These are phyloP conservation scores for Sericinus montela DNA, from an alignment of 2,888 invertebrate genomes.

Conservation along the genomic window DNA sequence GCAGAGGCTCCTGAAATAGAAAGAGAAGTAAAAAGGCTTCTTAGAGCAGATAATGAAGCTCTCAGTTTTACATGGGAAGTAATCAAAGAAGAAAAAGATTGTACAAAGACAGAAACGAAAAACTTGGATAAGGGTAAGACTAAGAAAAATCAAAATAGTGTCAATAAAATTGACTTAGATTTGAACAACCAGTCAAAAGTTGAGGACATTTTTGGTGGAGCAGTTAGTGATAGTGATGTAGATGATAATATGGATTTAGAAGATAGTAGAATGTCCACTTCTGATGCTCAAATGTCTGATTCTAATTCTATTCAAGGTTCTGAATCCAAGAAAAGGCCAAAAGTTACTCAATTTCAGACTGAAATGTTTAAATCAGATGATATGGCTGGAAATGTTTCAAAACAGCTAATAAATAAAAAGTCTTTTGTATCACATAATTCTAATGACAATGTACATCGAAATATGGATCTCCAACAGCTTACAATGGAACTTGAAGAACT, in stretches of 20 bases:
- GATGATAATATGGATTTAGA: constrained; percentile 87
- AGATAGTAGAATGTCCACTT: constrained; percentile 84
- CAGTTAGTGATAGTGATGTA: constrained; percentile 88
- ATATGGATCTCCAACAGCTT: constrained; percentile 81
- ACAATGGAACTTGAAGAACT: constrained; percentile 84
- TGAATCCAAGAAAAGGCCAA: constrained; percentile 26
- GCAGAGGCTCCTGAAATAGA: constrained; percentile 97
- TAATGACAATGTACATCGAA: constrained; percentile 51
- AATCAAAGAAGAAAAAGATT: constrained; percentile 88
- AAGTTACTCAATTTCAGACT: constrained; percentile 37
- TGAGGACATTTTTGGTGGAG: constrained; percentile 91
- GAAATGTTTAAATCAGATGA: constrained; percentile 34
- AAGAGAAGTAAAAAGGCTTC: constrained; percentile 93
- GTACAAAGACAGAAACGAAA: constrained; percentile 34
- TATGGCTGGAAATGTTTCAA: constrained; percentile 19
- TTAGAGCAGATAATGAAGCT: constrained; percentile 93
- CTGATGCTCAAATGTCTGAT: constrained; percentile 85
- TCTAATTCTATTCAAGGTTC: constrained; percentile 40
- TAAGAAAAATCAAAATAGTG: constrained; percentile 28
- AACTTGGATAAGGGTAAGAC: constrained; percentile 28
- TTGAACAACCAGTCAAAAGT: constrained; percentile 29
- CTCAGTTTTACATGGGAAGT: constrained; percentile 91
- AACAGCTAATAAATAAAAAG: constrained; percentile 2
- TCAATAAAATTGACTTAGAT: constrained; percentile 21
- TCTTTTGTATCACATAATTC: constrained; percentile 8